phyloP scores from a whole-genome alignment of 2,888 invertebrate genomes.

The Pandemis corylana region DNA sequence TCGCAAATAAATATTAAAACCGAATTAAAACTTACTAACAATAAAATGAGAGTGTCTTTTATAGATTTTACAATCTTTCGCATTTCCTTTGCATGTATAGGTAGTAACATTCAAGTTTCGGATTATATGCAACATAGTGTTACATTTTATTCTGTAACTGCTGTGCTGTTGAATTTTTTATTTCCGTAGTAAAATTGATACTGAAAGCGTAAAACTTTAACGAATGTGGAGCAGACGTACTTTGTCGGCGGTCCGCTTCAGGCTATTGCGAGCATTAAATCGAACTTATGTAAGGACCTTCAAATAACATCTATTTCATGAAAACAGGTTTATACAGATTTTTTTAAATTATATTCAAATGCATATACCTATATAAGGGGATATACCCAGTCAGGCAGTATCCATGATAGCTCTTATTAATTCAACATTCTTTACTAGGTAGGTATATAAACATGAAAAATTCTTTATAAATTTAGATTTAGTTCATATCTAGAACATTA shows the following conservation, averaged over 20 bases:
- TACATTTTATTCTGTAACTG: conserved; percentile 8
- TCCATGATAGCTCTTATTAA: too few species aligned
- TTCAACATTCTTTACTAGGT: too few species aligned
- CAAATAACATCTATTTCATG: neutral
- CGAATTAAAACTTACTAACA: neutral
- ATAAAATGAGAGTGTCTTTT: neutral
- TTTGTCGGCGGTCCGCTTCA: conserved; percentile 2
- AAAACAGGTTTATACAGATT: too few species aligned
- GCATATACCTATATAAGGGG: too few species aligned
- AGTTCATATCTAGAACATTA: neutral
- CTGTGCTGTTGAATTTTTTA: conserved; percentile 24
- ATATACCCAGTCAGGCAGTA: too few species aligned
- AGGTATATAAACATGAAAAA: too few species aligned
- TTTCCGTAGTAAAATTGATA: conserved; percentile 25
- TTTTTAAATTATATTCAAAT: too few species aligned
- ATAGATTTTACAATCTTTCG: neutral
- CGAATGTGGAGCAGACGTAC: conserved; percentile 14
- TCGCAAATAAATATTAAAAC: neutral
- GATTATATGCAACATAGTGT: neutral
- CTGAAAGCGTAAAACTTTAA: conserved; percentile 26
- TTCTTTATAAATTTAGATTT: neutral
- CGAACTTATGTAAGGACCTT: neutral
- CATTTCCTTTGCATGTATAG: neutral
- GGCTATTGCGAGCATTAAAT: conserved; percentile 10
- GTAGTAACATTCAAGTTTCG: neutral